phyloP scores from a whole-genome alignment of 2,888 invertebrate genomes.

The Tholera decimalis region DNA sequence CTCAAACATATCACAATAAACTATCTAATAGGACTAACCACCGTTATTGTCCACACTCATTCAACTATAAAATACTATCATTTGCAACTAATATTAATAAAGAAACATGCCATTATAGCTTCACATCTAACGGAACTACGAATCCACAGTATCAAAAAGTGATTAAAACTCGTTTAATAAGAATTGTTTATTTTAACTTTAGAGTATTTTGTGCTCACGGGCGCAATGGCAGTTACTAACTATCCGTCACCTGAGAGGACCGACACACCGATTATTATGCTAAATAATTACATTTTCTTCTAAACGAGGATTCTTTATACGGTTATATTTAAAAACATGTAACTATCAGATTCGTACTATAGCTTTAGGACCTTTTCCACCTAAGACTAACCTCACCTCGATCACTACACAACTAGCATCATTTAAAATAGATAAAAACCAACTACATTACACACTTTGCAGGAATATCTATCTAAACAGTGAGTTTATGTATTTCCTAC shows the following conservation, averaged over 20 bases:
- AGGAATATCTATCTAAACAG: conserved; percentile 85
- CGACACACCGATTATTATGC: conserved; percentile 82
- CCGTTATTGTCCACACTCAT: conserved; percentile 89
- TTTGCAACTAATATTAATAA: conserved; percentile 84
- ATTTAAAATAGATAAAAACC: conserved; percentile 86
- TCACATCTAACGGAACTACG: conserved; percentile 73
- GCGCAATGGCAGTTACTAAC: conserved; percentile 66
- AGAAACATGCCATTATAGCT: conserved; percentile 72
- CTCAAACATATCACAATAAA: conserved; percentile 83
- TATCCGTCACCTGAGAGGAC: conserved; percentile 71
- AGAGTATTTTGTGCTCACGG: conserved; percentile 87
- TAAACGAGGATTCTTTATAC: conserved; percentile 82
- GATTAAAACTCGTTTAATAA: conserved; percentile 78
- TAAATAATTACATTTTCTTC: conserved; percentile 82
- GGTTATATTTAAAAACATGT: conserved; percentile 80
- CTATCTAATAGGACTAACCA: conserved; percentile 79
- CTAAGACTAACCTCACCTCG: conserved; percentile 75
- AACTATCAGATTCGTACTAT: conserved; percentile 85
- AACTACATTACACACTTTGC: conserved; percentile 84
- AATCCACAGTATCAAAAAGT: conserved; percentile 81
- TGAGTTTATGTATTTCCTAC: conserved; percentile 80
- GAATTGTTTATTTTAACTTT: conserved; percentile 57
- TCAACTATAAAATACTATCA: conserved; percentile 83
- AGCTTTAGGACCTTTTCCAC: conserved; percentile 84
- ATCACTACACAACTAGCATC: conserved; percentile 87